These are phyloP conservation scores for Nudaria mundana DNA, from an alignment of 2,888 invertebrate species.

Conservation along the genomic window DNA sequence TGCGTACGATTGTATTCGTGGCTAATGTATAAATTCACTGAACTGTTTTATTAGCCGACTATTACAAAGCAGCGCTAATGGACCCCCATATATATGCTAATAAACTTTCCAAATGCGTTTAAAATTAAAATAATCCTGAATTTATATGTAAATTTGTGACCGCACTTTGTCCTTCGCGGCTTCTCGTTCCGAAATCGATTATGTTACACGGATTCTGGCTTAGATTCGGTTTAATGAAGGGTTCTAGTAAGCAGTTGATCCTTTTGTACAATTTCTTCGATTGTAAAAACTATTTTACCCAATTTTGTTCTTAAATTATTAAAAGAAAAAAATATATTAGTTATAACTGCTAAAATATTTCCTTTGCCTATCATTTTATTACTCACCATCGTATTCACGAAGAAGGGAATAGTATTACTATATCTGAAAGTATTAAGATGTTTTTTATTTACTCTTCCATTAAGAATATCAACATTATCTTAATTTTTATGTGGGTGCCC, in stretches of 20 bases:
- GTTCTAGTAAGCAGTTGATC: conserved; percentile 61
- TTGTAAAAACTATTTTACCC: conserved; percentile 47
- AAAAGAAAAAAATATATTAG: conserved; percentile 26
- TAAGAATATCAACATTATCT: conserved; percentile 59
- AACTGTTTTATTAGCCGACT: conserved; percentile 61
- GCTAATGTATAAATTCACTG: conserved; percentile 56
- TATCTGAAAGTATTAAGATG: conserved; percentile 49
- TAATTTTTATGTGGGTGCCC: conserved; percentile 65
- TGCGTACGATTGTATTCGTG: conserved; percentile 33
- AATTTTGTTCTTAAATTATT: conserved; percentile 18
- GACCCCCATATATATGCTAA: conserved; percentile 74
- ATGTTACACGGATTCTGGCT: conserved; percentile 69
- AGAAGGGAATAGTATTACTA: conserved; percentile 44
- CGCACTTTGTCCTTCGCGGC: conserved; percentile 75
- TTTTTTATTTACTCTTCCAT: conserved; percentile 47
- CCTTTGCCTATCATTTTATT: conserved; percentile 36
- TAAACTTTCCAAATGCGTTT: conserved; percentile 74
- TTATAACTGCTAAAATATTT: conserved; percentile 33
- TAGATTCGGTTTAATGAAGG: conserved; percentile 72
- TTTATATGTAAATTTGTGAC: conserved; percentile 78
- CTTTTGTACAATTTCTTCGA: conserved; percentile 56
- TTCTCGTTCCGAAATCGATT: conserved; percentile 73
- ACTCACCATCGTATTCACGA: conserved; percentile 43
- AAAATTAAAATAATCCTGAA: conserved; percentile 78
- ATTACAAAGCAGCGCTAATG: conserved; percentile 71